These are phyloP conservation scores for Harlomillsia oculata DNA, from an alignment of 1,140 invertebrate genomes.

Conservation along the genomic window DNA sequence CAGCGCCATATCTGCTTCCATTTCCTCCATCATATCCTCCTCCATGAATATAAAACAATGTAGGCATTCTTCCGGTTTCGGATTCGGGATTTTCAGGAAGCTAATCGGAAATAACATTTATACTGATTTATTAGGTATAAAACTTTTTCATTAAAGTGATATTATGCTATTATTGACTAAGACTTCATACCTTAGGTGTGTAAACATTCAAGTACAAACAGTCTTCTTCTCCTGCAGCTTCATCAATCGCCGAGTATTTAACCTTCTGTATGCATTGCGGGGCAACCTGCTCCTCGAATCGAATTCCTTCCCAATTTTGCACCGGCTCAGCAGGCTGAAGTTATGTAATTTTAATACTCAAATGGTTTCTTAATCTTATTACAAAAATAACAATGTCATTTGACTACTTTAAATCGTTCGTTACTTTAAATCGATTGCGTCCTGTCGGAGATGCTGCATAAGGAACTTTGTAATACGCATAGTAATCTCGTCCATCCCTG, in stretches of 20 bases:
- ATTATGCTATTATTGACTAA: too few species aligned
- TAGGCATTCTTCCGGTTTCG: too few species aligned
- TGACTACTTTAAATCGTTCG: too few species aligned
- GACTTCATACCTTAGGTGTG: slow-evolving; percentile 40
- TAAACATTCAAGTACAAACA: slow-evolving; percentile 50
- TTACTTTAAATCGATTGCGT: slow-evolving; percentile 2
- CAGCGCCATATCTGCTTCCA: slow-evolving; percentile 40
- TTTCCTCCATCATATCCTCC: slow-evolving; percentile 47
- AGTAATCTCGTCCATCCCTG: slow-evolving; percentile 6
- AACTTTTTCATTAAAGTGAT: too few species aligned
- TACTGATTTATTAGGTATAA: too few species aligned
- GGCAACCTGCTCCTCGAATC: slow-evolving; percentile 28
- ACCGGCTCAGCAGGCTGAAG: background rate
- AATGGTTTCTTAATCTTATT: too few species aligned
- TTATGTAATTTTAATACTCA: too few species aligned
- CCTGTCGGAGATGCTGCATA: slow-evolving; percentile 11
- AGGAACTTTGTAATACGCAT: slow-evolving; percentile 15
- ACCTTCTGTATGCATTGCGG: slow-evolving; percentile 35
- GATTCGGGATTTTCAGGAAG: slow-evolving; percentile 36
- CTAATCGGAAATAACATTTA: background rate
- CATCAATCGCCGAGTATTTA: background rate
- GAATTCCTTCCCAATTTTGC: slow-evolving; percentile 30
- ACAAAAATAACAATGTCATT: too few species aligned
- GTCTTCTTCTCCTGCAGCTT: slow-evolving; percentile 42
- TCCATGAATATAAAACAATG: slow-evolving; percentile 51